Conservation (phyloP, 2,113 vertebrate species). For the Fregata magnificens region DNA sequence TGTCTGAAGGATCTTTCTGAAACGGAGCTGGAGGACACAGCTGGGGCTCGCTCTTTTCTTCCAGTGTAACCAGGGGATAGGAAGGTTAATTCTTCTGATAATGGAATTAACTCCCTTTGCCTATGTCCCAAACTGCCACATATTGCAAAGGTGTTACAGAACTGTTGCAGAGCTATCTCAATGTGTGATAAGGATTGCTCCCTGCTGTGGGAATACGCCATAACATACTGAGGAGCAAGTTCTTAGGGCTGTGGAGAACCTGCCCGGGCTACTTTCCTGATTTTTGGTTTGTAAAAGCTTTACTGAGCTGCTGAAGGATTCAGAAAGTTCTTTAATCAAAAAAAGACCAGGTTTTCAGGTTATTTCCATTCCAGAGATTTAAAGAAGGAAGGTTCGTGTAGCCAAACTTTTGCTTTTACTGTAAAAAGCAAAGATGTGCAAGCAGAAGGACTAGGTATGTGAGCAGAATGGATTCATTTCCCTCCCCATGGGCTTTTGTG, state of each 20-base stretch:
- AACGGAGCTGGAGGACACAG: not conserved
- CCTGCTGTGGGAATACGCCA: not conserved
- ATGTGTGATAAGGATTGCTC: not conserved
- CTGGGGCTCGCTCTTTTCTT: not conserved
- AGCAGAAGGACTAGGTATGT: not conserved
- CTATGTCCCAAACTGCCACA: not conserved
- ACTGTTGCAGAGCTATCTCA: not conserved
- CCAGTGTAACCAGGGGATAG: too few relatives aligned
- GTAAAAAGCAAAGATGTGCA: not conserved
- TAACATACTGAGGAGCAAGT: not conserved
- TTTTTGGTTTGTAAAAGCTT: not conserved
- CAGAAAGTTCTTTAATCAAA: not conserved
- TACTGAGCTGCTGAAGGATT: not conserved
- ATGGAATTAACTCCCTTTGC: not conserved
- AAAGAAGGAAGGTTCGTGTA: not conserved
- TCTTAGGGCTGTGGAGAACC: not conserved
- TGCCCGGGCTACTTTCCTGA: not conserved
- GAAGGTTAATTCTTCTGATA: not conserved
- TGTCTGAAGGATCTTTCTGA: not conserved
- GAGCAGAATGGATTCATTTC: not conserved
- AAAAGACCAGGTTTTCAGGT: not conserved
- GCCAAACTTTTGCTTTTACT: not conserved
- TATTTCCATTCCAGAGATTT: not conserved
- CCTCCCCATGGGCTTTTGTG: not conserved
- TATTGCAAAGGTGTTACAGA: not conserved